Base-by-base conservation (phyloP, 2,888 invertebrate species). In the Drosophila mercatorum region DNA sequence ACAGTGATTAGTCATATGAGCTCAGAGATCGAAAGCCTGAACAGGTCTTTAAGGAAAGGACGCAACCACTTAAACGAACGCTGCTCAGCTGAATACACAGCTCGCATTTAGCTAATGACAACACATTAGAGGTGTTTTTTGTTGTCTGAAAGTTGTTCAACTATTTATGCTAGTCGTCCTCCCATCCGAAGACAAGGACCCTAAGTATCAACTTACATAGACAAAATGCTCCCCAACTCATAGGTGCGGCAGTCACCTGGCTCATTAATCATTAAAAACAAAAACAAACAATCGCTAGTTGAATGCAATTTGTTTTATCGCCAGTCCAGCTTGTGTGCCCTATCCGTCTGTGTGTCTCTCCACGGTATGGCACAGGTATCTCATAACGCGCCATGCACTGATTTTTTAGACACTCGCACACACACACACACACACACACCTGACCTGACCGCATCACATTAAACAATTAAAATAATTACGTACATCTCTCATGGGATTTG, bases 401-500 rank as follows among this genome's bases (percentile, higher is more conserved):
- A 84, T 83, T 83, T 84, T 58, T 66, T 64, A 63, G 59, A 62
- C 12, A 55, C 36, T 34, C 38, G 55, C 34, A 51, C 28, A 11
- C 60, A 28, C 59, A 28, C 60, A 52, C 58, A 59, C 62, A 40
- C 56, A 72, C 59, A 69, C 55, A 65, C 68, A 75, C 77, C 85
- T 81, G 43, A 31, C 43, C 44, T 55, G 75, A 83, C 88, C 89
- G 72, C 86, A 86, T 88, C 88, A 86, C 86, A 89, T 89, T 86
- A 82, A 89, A 89, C 88, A 88, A 88, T 88, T 88, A 89, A 88
- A 88, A 86, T 88, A 88, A 88, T 86, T 88, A 89, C 86, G 73
- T 80, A 79, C 82, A 83, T 80, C 81, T 83, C 88, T 84, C 83
- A 75, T 71, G 86, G 89, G 89, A 88, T 80, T 89, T 82, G 88